Percentiles rank a stretch among this genome's conserved stretches.
These are phyloP conservation scores for Malacoctenus gilli DNA, from an alignment of 2,797 vertebrate genomes.

Conservation along the genomic window DNA sequence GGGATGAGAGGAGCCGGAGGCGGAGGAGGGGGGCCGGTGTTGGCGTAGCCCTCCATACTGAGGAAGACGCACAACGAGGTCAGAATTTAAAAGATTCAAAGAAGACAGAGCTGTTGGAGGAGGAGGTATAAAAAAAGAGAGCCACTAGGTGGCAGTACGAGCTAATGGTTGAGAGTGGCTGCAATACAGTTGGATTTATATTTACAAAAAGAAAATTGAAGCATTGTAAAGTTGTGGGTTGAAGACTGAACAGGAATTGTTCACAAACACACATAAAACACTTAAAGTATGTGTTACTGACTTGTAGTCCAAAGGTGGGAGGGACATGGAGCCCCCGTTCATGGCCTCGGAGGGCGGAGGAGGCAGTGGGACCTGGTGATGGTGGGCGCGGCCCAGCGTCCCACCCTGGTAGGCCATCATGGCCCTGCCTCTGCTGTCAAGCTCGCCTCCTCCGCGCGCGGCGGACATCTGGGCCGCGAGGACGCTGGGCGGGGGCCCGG, in stretches of 20 bases:
- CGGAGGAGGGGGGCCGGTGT: constrained; percentile 77
- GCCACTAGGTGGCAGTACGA: constrained; percentile 75
- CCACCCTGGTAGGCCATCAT: constrained; percentile 85
- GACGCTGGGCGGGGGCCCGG: constrained; percentile 80
- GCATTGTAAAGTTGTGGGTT: too few species aligned
- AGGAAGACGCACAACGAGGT: constrained; percentile 12
- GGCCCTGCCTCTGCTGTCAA: constrained; percentile 85
- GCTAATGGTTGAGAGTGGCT: constrained; percentile 19
- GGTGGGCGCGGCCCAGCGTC: constrained; percentile 90
- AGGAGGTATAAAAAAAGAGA: background rate
- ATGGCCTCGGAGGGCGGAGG: constrained; percentile 87
- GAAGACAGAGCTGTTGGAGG: background rate
- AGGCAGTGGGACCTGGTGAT: constrained; percentile 90
- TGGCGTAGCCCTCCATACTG: constrained; percentile 83
- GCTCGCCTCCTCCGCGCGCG: constrained; percentile 82
- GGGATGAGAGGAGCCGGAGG: constrained; percentile 85
- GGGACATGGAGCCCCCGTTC: constrained; percentile 85
- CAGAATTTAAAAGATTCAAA: too few species aligned
- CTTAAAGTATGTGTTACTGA: too few species aligned
- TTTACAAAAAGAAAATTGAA: too few species aligned
- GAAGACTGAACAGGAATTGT: too few species aligned
- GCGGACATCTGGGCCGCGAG: constrained; percentile 84
- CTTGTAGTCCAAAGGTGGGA: constrained; percentile 90
- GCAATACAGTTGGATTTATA: too few species aligned
- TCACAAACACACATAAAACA: too few species aligned